phyloP scores from a whole-genome alignment of 2,113 vertebrate species.

The Progne subis region DNA sequence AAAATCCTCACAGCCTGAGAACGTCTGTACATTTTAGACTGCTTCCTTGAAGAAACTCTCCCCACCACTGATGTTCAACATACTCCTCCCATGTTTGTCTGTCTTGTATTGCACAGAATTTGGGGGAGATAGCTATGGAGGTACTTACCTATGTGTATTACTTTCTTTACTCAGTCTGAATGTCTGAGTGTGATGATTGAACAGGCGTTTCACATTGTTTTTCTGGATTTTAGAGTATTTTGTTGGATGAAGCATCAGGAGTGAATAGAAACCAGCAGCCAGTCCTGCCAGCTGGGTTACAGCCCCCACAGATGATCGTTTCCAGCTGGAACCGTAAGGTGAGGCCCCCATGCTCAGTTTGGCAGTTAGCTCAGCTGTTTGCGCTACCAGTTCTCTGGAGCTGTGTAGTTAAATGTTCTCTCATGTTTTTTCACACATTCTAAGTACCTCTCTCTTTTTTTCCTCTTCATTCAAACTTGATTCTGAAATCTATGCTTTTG shows the following conservation, averaged over 20 bases:
- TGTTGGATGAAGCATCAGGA: conserved; percentile 92
- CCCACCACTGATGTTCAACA: background rate
- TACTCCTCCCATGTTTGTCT: background rate
- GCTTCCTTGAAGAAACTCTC: background rate
- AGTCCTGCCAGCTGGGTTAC: conserved; percentile 88
- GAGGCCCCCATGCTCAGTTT: background rate
- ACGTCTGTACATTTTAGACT: background rate
- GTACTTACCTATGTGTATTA: background rate
- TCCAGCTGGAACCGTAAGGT: conserved; percentile 99
- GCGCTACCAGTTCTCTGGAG: background rate
- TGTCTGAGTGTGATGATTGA: background rate
- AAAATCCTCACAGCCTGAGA: background rate
- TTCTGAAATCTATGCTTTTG: background rate
- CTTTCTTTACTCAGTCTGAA: background rate
- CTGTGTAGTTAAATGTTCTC: background rate
- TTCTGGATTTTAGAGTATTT: conserved; percentile 82
- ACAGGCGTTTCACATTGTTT: background rate
- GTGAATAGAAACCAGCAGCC: conserved; percentile 90
- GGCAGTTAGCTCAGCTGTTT: background rate
- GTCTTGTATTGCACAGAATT: background rate
- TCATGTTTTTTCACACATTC: rapidly evolving
- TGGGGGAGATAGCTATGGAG: background rate
- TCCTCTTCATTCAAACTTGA: background rate
- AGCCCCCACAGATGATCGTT: conserved; percentile 88
- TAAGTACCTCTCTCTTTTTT: background rate